These are phyloP conservation scores for Nomada fucata DNA, from an alignment of 2,888 invertebrate species.

Conservation along the genomic window DNA sequence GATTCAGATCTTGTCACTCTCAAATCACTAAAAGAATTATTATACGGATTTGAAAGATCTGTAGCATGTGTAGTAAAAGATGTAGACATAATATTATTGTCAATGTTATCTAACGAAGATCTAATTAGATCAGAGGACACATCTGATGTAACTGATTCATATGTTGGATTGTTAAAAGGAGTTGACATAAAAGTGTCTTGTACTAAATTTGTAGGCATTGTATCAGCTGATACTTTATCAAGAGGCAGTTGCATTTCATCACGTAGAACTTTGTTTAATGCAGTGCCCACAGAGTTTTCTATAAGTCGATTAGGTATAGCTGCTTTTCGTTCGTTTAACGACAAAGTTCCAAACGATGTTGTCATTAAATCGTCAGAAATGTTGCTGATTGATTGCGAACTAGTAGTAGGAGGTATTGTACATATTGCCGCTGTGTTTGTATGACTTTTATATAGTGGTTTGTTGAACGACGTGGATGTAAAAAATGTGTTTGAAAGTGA, in stretches of 20 bases:
- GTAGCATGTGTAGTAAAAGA: slow-evolving; percentile 73
- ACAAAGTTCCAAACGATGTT: slow-evolving; percentile 70
- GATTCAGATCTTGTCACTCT: slow-evolving; percentile 39
- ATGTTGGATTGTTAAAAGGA: slow-evolving; percentile 69
- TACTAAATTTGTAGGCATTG: slow-evolving; percentile 38
- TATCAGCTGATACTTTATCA: slow-evolving; percentile 31
- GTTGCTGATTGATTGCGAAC: slow-evolving; percentile 58
- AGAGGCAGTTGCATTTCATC: slow-evolving; percentile 57
- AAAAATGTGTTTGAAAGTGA: slow-evolving; percentile 61
- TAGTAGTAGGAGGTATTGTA: slow-evolving; percentile 36
- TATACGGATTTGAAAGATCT: slow-evolving; percentile 44
- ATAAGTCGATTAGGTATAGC: slow-evolving; percentile 22
- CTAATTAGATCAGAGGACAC: slow-evolving; percentile 64
- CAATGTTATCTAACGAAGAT: slow-evolving; percentile 68
- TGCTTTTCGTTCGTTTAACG: slow-evolving; percentile 58
- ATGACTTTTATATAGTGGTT: slow-evolving; percentile 56
- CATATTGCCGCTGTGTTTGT: slow-evolving; percentile 45
- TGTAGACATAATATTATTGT: slow-evolving; percentile 78
- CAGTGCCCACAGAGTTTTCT: slow-evolving; percentile 37
- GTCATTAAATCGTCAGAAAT: slow-evolving; percentile 69
- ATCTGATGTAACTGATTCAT: slow-evolving; percentile 71
- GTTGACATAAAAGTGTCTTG: slow-evolving; percentile 72
- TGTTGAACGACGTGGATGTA: slow-evolving; percentile 69
- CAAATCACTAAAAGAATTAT: slow-evolving; percentile 38
- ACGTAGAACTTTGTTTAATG: slow-evolving; percentile 38